Evolutionary conservation across 2,113 vertebrate species (phyloP).

Genomic region (Felis chaus): DNA sequence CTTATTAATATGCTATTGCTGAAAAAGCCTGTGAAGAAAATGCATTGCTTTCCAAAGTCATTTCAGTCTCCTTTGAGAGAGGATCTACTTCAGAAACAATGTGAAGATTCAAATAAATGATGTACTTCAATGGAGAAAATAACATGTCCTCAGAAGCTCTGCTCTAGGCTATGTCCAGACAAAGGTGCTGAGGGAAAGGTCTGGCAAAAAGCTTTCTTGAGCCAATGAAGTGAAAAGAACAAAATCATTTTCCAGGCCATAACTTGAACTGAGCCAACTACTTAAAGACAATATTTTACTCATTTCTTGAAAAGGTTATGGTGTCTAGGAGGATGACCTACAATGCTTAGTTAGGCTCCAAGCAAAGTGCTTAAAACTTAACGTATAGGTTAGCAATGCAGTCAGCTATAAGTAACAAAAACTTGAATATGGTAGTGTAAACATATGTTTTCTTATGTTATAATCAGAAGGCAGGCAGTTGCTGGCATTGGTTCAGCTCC

Average conservation of each 20-base stretch:
- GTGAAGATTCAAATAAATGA: slow-evolving; percentile 28
- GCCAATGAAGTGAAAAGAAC: slow-evolving; percentile 42
- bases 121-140: not conserved
- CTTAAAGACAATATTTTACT: not conserved
- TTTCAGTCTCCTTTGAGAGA: slow-evolving; percentile 45
- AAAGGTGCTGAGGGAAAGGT: not conserved
- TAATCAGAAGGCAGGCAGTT: not conserved
- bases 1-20: slow-evolving; percentile 24
- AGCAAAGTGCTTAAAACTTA: not conserved
- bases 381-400: not conserved
- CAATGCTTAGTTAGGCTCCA: not conserved
- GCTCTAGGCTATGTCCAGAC: not conserved
- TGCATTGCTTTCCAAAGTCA: slow-evolving; percentile 40
- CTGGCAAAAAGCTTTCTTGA: slow-evolving; percentile 30
- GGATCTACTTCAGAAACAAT: slow-evolving; percentile 42
- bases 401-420: not conserved
- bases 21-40: slow-evolving; percentile 41
- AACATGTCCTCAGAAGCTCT: not conserved
- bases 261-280: slow-evolving; percentile 42
- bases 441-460: not conserved
- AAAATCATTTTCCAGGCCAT: slow-evolving; percentile 17
- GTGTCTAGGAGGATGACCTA: not conserved
- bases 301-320: slow-evolving; percentile 25
- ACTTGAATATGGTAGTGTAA: not conserved
- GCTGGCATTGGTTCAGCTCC: not conserved